Evolutionary conservation across 2,888 invertebrate species (phyloP), one percentile per base, ranked within the genome.

Genomic region (Pherbina coryleti): DNA sequence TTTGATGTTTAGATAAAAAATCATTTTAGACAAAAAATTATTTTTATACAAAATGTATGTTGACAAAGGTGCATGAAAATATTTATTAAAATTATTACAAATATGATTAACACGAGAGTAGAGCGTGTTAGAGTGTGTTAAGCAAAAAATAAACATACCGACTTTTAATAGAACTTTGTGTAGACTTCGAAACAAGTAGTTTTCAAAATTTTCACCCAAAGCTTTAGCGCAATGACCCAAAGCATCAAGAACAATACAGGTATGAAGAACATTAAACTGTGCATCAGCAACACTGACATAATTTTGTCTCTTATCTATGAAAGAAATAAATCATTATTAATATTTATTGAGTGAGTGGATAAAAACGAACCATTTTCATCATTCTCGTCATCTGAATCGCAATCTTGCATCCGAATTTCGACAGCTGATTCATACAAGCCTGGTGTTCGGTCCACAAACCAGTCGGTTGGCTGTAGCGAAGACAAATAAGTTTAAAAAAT

Each of bases 131-230:
- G n/a, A n/a, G n/a, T n/a, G n/a, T n/a, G n/a, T n/a, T 44, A 11
- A 8, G 17, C 22, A 5, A 8, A 69, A 67, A 55, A 9, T 37
- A 17, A 34, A 70, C 82, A 79, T 88, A 94, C 95, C 95, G 77
- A 94, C 93, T 89, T 93, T 92, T 86, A 95, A 94, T 71, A 96
- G 88, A 31, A 95, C 88, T 72, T 93, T 89, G 82, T 94, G 95
- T 57, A 96, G 89, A 19, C 93, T 92, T 84, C 92, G 92, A 76
- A 95, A 88, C 79, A 95, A 86, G 85, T 92, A 93, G 1, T 90
- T 90, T 80, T 93, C 91, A 86, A 92, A 95, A 0, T 90, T 84
- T 0, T 87, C 83, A 73, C 90, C 88, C 31, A 95, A 88, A 17
- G 90, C 88, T 5, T 83, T 78, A 0, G 95, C 93, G 80, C 94